These are phyloP conservation scores for Ameiurus melas DNA, from an alignment of 2,113 vertebrate genomes.

Conservation along the genomic window DNA sequence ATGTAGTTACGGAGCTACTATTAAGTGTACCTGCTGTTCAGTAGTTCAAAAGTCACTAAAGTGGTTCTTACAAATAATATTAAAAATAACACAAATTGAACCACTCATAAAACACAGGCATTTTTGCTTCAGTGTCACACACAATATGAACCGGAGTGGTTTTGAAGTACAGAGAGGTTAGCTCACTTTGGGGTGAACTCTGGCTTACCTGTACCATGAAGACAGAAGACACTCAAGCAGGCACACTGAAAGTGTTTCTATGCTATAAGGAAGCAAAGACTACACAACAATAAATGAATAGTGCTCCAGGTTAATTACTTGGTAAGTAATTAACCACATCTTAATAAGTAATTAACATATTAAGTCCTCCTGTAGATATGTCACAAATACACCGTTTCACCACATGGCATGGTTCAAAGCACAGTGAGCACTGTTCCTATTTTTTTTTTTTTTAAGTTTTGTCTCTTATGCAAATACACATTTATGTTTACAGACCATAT, in stretches of 20 bases:
- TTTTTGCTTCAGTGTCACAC: neutral
- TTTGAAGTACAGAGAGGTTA: neutral
- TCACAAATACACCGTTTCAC: neutral
- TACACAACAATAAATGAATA: neutral
- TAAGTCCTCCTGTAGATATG: neutral
- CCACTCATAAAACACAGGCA: neutral
- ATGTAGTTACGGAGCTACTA: slow-evolving; percentile 26
- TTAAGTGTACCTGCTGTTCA: slow-evolving; percentile 7
- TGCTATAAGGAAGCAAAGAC: neutral
- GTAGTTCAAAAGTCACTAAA: slow-evolving; percentile 15
- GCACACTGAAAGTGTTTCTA: neutral
- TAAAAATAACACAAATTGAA: neutral
- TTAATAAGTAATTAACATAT: neutral
- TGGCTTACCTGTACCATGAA: neutral
- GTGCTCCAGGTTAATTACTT: neutral
- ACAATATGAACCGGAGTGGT: no score
- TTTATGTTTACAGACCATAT: neutral
- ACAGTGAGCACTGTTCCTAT: neutral
- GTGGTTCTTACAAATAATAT: neutral
- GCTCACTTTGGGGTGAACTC: neutral
- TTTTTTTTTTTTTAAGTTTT: neutral
- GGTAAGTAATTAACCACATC: neutral
- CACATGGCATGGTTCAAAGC: neutral
- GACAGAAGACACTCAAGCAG: neutral
- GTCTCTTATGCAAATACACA: neutral